Conservation (phyloP, 2,113 vertebrate species). For the human (Homo sapiens) region GRCh38 chr9:126036001-126036500, state of each 20-base stretch:
- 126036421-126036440: no score
- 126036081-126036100: background rate
- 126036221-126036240: fast-evolving
- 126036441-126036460: no score
- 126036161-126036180: background rate
- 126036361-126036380: no score
- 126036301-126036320: background rate
- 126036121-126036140: background rate
- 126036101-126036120: background rate
- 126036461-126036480: no score
- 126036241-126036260: background rate
- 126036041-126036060: fast-evolving
- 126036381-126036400: no score
- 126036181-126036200: fast-evolving
- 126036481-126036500: no score
- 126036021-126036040: background rate
- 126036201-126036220: background rate
- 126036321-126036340: background rate
- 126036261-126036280: no score
- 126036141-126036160: background rate
- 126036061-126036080: background rate
- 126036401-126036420: no score
- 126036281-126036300: background rate
- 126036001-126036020: no score
- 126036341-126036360: background rate